Base-by-base conservation (phyloP, 2,113 vertebrate genomes). In the Protomyctophum bolini region DNA sequence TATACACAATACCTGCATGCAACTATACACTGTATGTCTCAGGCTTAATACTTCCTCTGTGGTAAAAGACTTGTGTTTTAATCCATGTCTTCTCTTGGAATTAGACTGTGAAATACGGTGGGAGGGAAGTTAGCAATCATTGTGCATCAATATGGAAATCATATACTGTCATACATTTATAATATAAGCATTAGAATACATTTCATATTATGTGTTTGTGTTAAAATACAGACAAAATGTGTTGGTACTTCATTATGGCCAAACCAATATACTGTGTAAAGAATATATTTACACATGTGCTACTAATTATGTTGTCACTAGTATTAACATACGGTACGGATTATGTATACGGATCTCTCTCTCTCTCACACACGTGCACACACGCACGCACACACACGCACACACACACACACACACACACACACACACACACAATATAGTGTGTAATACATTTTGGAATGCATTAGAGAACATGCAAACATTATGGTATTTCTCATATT, bases 81-180 rank as follows among this genome's bases (percentile, higher is more conserved):
- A 41, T 41, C 33, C 33, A 58, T 12, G 15, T 69, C 15, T 58
- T 63, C 10, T 60, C 58, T 11, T 69, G 56, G 73, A 6, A 65
- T 80, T 56, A 71, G 60, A 84, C 75, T 87, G 82, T 87, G 84
- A 87, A 86, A 64, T 60, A 29, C 49, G 10, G 66, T 8, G 12
- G 29, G 47, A 11, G 15, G 6, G 45, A 48, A 2, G 47, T 9
- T 9, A 15, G 14, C 14, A 8, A 6, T 21, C 9, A 48, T 63
- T 45, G 11, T 46, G 10, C 58, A 60, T 28, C 3, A 10, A 60
- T n/a, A 10, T 7, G 6, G 7, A 41, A 33, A 28, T 10, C 4
- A 28, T 10, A 29, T 5, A 58, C 21, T 58, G 8, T 29, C 28
- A 29, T 58, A 29, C 28, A 55, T 54, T 54, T 54, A 14, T 15